Base-by-base conservation (phyloP, 2,888 invertebrate species). In the Dioctria linearis region DNA sequence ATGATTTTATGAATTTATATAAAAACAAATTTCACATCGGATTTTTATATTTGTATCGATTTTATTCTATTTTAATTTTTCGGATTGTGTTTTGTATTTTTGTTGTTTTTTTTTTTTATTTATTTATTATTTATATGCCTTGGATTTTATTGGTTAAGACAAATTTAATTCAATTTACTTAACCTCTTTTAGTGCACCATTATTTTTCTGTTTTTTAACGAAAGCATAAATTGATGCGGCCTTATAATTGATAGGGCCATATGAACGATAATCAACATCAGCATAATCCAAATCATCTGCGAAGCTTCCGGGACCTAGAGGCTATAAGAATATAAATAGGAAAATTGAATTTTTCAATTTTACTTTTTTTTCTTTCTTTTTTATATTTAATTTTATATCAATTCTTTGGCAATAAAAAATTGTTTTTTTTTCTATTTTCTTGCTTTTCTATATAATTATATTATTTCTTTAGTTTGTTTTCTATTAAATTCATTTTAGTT, bases 161-260 rank as follows among this genome's bases (percentile, higher is more conserved):
- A 25, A 25, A 25, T 54, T 1, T 54, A 11, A 11, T 54, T 46
- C 2, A 8, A n/a, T 63, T 73, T 25, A 76, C 40, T 78, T 80
- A 65, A 85, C 83, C 84, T 87, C 87, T 80, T 86, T 86, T 82
- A 89, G 81, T 82, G 86, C 86, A 81, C 88, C 88, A 86, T 86
- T 85, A 78, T 88, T 87, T 83, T 87, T 87, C 82, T 88, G 86
- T 87, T 93, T 92, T 88, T 94, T 94, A 90, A 94, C 93, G 85
- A 93, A 92, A 82, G 94, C 94, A 89, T 94, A 93, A 85, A 96
- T 92, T 54, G 96, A 96, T 81, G 96, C 96, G 83, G 94, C 94
- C 87, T 96, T 96, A 90, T 96, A 96, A 90, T 96, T 95, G 88
- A 96, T 96, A 69, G 96, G 96, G 84, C 96, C 96, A 89, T 96